These are phyloP conservation scores for Zonotrichia leucophrys DNA, from an alignment of 2,113 vertebrate species.

Conservation along the genomic window DNA sequence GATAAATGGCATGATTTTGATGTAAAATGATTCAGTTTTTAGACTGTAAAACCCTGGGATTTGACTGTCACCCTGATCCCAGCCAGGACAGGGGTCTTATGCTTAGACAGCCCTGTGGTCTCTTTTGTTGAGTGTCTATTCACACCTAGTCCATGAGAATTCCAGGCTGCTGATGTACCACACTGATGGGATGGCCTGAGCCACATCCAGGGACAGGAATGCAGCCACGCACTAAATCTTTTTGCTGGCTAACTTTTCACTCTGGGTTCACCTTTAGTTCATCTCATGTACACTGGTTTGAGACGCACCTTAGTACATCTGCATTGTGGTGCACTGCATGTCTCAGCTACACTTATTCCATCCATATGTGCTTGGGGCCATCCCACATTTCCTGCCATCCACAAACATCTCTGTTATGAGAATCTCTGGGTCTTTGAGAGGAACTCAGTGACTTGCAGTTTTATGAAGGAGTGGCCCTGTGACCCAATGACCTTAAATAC, in stretches of 20 bases:
- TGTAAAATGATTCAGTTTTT: not conserved
- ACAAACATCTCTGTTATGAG: not conserved
- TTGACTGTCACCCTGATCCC: not conserved
- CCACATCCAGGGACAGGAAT: not conserved
- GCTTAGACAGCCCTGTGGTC: rapidly evolving
- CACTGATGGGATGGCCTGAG: not conserved
- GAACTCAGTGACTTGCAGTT: not conserved
- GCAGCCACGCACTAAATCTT: rapidly evolving
- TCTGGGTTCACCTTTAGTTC: not conserved
- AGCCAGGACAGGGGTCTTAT: not conserved
- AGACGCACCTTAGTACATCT: not conserved
- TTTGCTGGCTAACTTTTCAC: not conserved
- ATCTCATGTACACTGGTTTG: rapidly evolving
- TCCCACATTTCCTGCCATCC: not conserved
- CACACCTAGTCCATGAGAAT: not conserved
- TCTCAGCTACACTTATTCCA: rapidly evolving
- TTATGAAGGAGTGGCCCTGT: not conserved
- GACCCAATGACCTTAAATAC: not conserved
- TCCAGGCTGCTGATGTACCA: rapidly evolving
- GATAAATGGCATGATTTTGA: rapidly evolving
- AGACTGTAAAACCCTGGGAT: not conserved
- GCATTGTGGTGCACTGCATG: rapidly evolving
- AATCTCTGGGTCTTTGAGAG: not conserved
- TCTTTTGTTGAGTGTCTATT: not conserved
- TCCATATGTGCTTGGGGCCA: not conserved